Base-by-base conservation (phyloP, 1,140 invertebrate species). In the Drosophila elegans region DNA sequence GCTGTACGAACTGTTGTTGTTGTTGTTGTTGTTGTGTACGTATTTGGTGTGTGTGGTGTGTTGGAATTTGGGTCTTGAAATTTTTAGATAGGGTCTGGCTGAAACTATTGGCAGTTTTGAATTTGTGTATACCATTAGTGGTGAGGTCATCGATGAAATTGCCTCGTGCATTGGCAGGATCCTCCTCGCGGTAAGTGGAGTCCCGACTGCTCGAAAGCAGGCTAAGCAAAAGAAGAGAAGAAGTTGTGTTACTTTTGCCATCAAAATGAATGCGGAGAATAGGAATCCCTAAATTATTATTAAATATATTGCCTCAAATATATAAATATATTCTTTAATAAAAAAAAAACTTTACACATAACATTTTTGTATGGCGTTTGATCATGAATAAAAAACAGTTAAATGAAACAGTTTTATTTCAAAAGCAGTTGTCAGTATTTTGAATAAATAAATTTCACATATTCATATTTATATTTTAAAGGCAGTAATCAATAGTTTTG, bases 171-270 rank as follows among this genome's bases (percentile, higher is more conserved):
- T 76, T 80, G 53, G 74, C 59, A 16, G 78, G 55, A 27, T 93
- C 89, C 75, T 92, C 92, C 78, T 92, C 90, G 48, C 90, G 84
- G 83, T 92, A 93, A 57, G 86, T 92, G 16, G 91, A 92, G 57
- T 92, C 92, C 45, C 92, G 90, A 66, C 95, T 97, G 88, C 96
- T 96, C 73, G 96, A 97, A 79, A 97, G 93, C 85, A 97, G 93
- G 93, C 96, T 97, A 10, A 32, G 1, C n/a, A 9, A 38, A 32
- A 5, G n/a, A 21, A 21, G 25, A n/a, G 2, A 32, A 32, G 32
- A 4, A 0, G 13, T 10, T 6, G 7, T 12, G 38, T 39, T n/a
- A n/a, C 1, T 39, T n/a, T 39, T 7, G 29, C 5, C 2, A 32
- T 32, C 29, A 1, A 7, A 1, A 32, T 32, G 6, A 5, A 32